phyloP scores from a whole-genome alignment of 2,797 vertebrate species.

The Peromyscus aztecus region DNA sequence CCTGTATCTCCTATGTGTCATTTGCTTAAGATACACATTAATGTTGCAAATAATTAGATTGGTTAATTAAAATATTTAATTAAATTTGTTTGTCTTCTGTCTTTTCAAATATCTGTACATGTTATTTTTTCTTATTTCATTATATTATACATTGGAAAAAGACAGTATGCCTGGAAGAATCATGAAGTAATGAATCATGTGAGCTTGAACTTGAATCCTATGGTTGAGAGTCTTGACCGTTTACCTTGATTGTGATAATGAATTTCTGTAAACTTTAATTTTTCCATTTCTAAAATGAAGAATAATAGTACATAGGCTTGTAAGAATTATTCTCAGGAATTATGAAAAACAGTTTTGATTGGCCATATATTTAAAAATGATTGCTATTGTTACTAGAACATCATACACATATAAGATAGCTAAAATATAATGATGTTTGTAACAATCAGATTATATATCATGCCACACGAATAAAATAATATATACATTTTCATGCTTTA shows the following conservation, averaged over 20 bases:
- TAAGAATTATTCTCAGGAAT: background rate
- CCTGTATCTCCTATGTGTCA: background rate
- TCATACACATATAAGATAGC: background rate
- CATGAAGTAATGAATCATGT: background rate
- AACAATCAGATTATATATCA: background rate
- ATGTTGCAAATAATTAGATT: constrained; percentile 34
- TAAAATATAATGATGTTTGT: constrained; percentile 1
- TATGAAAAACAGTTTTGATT: background rate
- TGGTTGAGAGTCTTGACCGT: background rate
- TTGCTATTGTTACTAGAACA: background rate
- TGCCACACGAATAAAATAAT: background rate
- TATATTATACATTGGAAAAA: constrained; percentile 34
- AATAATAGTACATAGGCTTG: background rate
- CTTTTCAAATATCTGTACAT: constrained; percentile 34
- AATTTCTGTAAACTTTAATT: constrained; percentile 2
- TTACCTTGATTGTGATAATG: background rate
- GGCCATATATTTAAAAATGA: background rate
- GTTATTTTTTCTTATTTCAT: constrained; percentile 57
- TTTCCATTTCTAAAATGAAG: constrained; percentile 15
- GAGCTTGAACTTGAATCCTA: background rate
- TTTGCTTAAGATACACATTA: constrained; percentile 24
- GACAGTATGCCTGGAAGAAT: background rate
- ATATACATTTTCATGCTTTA: background rate
- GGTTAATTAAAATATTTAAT: constrained; percentile 36
- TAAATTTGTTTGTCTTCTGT: constrained; percentile 3